Evolutionary conservation across 2,888 invertebrate genomes (phyloP).

Genomic region (Torymus auratus): DNA sequence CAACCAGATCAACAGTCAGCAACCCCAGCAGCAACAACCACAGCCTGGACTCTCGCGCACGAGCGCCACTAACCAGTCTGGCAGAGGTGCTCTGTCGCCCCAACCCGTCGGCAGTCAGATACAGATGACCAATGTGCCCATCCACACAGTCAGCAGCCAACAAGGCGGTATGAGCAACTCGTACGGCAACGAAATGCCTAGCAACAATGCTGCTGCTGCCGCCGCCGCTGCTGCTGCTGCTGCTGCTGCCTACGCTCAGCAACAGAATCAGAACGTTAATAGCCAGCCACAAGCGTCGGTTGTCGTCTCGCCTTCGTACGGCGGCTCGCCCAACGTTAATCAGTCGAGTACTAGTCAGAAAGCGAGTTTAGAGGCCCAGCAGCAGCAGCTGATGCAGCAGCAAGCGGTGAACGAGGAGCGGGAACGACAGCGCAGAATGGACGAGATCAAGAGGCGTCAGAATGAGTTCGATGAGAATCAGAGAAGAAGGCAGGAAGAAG

Average conservation of each 20-base stretch:
- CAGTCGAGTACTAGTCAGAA: constrained; percentile 67
- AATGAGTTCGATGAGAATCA: constrained; percentile 79
- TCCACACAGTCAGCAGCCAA: constrained; percentile 71
- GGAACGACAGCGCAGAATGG: constrained; percentile 78
- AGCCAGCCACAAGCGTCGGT: constrained; percentile 56
- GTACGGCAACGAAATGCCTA: constrained; percentile 61
- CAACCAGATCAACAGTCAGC: constrained; percentile 58
- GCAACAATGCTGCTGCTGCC: constrained; percentile 28
- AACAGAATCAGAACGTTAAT: constrained; percentile 63
- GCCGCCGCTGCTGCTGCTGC: not conserved
- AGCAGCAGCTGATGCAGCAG: constrained; percentile 60
- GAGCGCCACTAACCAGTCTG: constrained; percentile 68
- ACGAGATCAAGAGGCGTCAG: constrained; percentile 79
- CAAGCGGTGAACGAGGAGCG: constrained; percentile 71
- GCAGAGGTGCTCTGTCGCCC: constrained; percentile 69
- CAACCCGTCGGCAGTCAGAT: constrained; percentile 74
- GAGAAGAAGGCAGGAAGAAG: constrained; percentile 77
- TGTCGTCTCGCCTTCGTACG: constrained; percentile 64
- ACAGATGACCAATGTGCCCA: constrained; percentile 70
- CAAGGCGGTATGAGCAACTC: constrained; percentile 63
- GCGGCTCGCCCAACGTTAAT: constrained; percentile 62
- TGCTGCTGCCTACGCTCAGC: constrained; percentile 38
- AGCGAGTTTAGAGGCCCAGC: constrained; percentile 34
- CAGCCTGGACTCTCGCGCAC: constrained; percentile 66
- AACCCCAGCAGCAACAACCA: constrained; percentile 55